These are phyloP conservation scores for Sycophila sp. DNA, from an alignment of 1,140 invertebrate species.

Conservation along the genomic window DNA sequence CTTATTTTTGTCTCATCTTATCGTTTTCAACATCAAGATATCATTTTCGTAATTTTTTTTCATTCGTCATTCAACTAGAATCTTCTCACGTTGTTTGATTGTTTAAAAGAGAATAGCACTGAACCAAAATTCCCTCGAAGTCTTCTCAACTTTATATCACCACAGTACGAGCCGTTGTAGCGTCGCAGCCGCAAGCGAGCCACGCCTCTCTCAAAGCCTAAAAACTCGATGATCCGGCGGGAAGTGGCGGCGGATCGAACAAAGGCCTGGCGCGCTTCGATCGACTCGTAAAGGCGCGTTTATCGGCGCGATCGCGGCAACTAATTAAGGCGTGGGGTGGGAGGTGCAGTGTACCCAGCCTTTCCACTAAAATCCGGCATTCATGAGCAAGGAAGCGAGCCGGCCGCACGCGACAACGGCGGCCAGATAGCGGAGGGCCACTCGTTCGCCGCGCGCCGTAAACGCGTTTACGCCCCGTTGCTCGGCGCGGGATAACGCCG, in stretches of 20 bases:
- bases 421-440: background rate
- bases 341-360: slow-evolving; percentile 20
- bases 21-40: too few relatives aligned
- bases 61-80: too few relatives aligned
- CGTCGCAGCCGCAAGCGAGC: too few relatives aligned
- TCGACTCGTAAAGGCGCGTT: slow-evolving; percentile 37
- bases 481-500: background rate
- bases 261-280: background rate
- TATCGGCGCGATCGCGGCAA: slow-evolving; percentile 24
- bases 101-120: too few relatives aligned
- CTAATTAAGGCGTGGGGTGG: slow-evolving; percentile 41
- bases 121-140: too few relatives aligned
- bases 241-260: background rate
- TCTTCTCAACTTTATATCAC: too few relatives aligned
- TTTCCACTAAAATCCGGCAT: slow-evolving; percentile 45
- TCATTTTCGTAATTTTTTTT: too few relatives aligned
- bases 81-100: too few relatives aligned
- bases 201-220: too few relatives aligned
- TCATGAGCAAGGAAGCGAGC: slow-evolving; percentile 32
- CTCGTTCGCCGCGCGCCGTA: slow-evolving; percentile 15
- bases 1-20: too few relatives aligned
- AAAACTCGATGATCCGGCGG: too few relatives aligned
- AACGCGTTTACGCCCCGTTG: slow-evolving; percentile 36
- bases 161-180: too few relatives aligned
- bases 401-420: background rate